Evolutionary conservation across 2,113 vertebrate species (phyloP), one percentile per base, ranked within the genome.

Genomic region (Varanus salvator): DNA sequence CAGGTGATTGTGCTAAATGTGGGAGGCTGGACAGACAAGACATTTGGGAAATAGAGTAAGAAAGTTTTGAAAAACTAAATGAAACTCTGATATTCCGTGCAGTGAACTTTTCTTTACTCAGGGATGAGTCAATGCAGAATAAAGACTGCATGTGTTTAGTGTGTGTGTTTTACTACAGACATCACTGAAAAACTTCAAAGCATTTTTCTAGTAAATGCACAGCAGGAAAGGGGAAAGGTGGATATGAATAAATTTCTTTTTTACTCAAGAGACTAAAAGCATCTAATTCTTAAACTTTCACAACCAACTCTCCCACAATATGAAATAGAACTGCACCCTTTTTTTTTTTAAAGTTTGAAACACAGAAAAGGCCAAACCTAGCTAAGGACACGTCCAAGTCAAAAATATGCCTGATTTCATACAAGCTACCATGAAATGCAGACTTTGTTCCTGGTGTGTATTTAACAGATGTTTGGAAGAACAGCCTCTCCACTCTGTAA

Each of bases 101-200:
- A 80, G 21, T 29, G 48, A 88, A 69, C 31, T 34, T 72, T 69
- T 71, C 78, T 52, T 11, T n/a, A 34, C 1, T 34, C 44, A 50
- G 12, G 19, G 25, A 52, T 68, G n/a, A 74, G 80, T 64, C 57
- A 84, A 17, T 64, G 15, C 19, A 50, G 38, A 75, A 66, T 21
- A 66, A 71, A n/a, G n/a, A 31, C 14, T 64, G 60, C 3, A 19
- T 64, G 60, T 19, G 60, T 19, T 44, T 44, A 3, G 60, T 64
- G 15, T 19, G 15, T 64, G 15, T 64, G 15, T 15, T 75, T 54
- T 57, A 68, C 31, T 23, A 34, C 84, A 38, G 15, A 23, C 54
- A 68, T 50, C 44, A 89, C 12, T 84, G 57, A 80, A 84, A 89
- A 76, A 89, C 57, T 77, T 84, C 74, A 84, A 89, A 77, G 38